Base-by-base conservation (phyloP, 2,797 vertebrate genomes). In the Pipistrellus kuhlii region DNA sequence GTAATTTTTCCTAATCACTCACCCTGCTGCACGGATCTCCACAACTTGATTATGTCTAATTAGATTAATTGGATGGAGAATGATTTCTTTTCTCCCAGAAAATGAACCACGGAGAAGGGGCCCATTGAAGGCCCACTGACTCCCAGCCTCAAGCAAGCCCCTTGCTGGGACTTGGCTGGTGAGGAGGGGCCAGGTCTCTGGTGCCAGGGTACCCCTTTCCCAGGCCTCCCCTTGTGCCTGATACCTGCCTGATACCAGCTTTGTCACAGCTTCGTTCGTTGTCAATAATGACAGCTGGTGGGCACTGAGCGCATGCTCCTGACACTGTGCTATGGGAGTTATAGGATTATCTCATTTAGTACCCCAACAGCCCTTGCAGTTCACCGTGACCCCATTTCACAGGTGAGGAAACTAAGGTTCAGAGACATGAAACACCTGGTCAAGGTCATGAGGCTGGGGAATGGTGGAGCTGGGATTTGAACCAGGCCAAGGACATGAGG, bases 61-160 rank as follows among this genome's bases (percentile, higher is more conserved):
- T 98, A 97, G 97, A 98, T 98, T 98, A 98, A 98, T 97, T 97
- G 97, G 94, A 96, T 92, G 94, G 97, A 97, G 97, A 97, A 91
- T 94, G 96, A 97, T 95, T 97, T 95, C 94, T 97, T 97, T 59
- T 97, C 95, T 98, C 93, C 13, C 4, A 92, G 95, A 98, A 96
- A 93, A 96, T 93, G 95, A 96, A 90, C 80, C 86, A 48, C 69
- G 38, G 72, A 72, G 73, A 88, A 44, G 80, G n/a, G 23, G 21
- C 46, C 30, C 6, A 0, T 2, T 20, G 25, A 85, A 82, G 9
- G 14, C 62, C 38, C 2, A 3, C 1, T 13, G 55, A 32, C 17
- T n/a, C 64, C 64, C 68, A 8, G 2, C 4, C 4, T n/a, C 30
- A 21, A 14, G 1, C 5, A 25, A 32, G 13, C 51, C 75, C 35